Percentiles rank a stretch among this genome's conserved stretches.
phyloP scores from a whole-genome alignment of 2,888 invertebrate species.

The Sthenelais limicola region DNA sequence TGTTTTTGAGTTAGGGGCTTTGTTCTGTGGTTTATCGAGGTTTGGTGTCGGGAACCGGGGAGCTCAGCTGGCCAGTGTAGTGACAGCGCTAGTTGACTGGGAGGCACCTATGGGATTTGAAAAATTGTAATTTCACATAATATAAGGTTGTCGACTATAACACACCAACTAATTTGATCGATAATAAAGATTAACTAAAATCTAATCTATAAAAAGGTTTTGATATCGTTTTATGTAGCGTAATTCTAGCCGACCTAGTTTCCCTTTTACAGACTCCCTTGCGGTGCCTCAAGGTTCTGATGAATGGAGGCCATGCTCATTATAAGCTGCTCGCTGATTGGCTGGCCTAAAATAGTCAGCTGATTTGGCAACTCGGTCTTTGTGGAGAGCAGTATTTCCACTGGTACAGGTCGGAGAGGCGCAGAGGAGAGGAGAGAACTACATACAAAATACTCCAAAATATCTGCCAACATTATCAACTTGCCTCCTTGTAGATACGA shows the following conservation, averaged over 20 bases:
- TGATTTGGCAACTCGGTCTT: constrained; percentile 36
- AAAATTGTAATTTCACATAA: too few relatives aligned
- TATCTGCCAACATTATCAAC: too few relatives aligned
- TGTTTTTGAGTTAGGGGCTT: too few relatives aligned
- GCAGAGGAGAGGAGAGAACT: too few relatives aligned
- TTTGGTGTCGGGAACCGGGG: background rate
- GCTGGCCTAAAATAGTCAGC: constrained; percentile 36
- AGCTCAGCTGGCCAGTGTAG: constrained; percentile 22
- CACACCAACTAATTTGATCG: too few relatives aligned
- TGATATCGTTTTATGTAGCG: too few relatives aligned
- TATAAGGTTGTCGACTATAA: too few relatives aligned
- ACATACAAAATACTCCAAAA: too few relatives aligned
- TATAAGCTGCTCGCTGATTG: constrained; percentile 30
- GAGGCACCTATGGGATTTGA: constrained; percentile 6
- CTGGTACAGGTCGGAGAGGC: constrained; percentile 6
- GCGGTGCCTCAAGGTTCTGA: background rate
- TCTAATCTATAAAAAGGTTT: too few relatives aligned
- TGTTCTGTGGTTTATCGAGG: too few relatives aligned
- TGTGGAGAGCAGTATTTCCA: background rate
- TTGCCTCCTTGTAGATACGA: too few relatives aligned
- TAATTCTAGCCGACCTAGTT: constrained; percentile 12
- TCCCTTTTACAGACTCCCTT: background rate
- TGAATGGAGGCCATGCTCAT: constrained; percentile 26
- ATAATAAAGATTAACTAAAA: too few relatives aligned
- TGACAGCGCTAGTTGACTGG: constrained; percentile 30